These are phyloP conservation scores for Ceratina australensis DNA, from an alignment of 1,140 invertebrate genomes.

Conservation along the genomic window DNA sequence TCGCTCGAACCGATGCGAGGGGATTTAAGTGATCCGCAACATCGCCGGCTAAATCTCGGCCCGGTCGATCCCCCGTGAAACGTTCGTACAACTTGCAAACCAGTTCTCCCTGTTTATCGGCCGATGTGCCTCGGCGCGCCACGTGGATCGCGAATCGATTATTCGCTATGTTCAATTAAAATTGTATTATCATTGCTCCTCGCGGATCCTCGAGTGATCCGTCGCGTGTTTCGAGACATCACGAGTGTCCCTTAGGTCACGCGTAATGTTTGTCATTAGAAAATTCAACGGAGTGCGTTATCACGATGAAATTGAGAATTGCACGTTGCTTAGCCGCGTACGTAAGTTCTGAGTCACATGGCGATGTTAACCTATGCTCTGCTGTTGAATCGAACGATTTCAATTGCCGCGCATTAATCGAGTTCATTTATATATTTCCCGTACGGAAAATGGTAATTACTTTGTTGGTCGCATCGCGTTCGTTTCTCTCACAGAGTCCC, in stretches of 20 bases:
- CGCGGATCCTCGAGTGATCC: no score
- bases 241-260: no score
- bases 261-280: no score
- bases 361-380: conserved; percentile 29
- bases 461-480: no score
- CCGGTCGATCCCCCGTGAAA: neutral
- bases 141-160: conserved; percentile 22
- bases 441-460: no score
- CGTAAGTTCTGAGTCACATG: no score
- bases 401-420: neutral
- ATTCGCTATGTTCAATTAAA: neutral
- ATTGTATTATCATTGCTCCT: neutral
- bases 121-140: neutral
- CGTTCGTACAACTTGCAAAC: neutral
- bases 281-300: no score
- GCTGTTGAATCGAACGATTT: neutral
- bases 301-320: no score
- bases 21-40: conserved; percentile 22
- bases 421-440: neutral
- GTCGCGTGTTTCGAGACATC: no score
- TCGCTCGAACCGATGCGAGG: neutral
- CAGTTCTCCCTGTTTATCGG: no score
- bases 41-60: neutral
- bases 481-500: no score
- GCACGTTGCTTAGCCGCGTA: no score